Percentiles rank a stretch among this genome's conserved stretches.
These are phyloP conservation scores for Pterostichus madidus DNA, from an alignment of 2,888 invertebrate species.

Conservation along the genomic window DNA sequence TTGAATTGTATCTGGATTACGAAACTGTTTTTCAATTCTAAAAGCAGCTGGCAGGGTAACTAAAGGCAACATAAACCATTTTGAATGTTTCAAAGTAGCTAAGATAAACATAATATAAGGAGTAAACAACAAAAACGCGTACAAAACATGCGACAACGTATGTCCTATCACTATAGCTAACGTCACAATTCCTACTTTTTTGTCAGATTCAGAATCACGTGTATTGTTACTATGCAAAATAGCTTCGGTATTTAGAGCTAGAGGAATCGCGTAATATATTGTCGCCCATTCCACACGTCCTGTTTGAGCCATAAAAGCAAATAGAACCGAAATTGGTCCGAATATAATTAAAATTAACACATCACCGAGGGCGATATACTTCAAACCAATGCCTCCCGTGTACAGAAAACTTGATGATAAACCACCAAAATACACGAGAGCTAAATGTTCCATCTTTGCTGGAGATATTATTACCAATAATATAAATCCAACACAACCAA, in stretches of 20 bases:
- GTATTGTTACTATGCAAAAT: conserved; percentile 97
- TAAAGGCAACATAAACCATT: conserved; percentile 93
- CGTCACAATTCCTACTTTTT: conserved; percentile 94
- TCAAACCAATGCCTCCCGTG: conserved; percentile 96
- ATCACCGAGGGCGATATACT: conserved; percentile 97
- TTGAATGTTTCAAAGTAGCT: conserved; percentile 89
- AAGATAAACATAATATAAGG: conserved; percentile 95
- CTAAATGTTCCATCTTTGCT: conserved; percentile 96
- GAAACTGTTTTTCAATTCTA: conserved; percentile 92
- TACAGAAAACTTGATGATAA: conserved; percentile 97
- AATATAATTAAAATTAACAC: conserved; percentile 94
- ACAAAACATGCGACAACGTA: conserved; percentile 93
- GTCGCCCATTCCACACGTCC: conserved; percentile 94
- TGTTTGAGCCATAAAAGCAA: conserved; percentile 95
- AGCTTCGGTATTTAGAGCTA: conserved; percentile 96
- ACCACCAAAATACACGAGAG: conserved; percentile 96
- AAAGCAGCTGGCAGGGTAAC: conserved; percentile 94
- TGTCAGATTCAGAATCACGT: conserved; percentile 92
- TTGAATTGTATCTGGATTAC: conserved; percentile 87
- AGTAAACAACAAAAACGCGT: conserved; percentile 92
- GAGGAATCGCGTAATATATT: conserved; percentile 94
- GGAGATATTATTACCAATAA: conserved; percentile 88
- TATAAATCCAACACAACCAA: conserved; percentile 92
- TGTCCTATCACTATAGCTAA: conserved; percentile 95
- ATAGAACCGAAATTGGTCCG: conserved; percentile 95